Percentiles rank a stretch among this genome's conserved stretches.
Evolutionary conservation across 1,140 invertebrate species (phyloP).

Genomic region (Aphaenogaster floridana): DNA sequence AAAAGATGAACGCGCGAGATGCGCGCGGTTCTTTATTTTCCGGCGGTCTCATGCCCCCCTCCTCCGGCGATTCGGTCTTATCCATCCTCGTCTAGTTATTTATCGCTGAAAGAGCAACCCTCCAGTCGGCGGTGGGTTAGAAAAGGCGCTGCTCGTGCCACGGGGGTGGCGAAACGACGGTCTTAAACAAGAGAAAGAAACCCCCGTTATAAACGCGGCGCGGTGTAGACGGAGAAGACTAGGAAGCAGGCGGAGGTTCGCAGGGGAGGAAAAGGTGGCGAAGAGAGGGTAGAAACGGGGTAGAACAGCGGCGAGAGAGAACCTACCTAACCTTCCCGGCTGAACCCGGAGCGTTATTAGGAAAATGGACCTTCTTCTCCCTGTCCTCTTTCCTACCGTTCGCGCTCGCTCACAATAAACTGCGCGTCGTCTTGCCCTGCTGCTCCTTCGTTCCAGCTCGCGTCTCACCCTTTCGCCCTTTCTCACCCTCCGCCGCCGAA

Average conservation of each 20-base stretch:
- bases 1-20: slow-evolving; percentile 1
- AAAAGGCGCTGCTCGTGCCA: slow-evolving; percentile 44
- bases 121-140: background rate
- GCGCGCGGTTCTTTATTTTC: slow-evolving; percentile 49
- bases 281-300: background rate
- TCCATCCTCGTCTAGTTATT: slow-evolving; percentile 62
- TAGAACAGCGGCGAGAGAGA: slow-evolving; percentile 1
- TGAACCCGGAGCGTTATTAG: slow-evolving; percentile 74
- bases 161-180: slow-evolving; percentile 48
- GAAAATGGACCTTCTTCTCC: slow-evolving; percentile 73
- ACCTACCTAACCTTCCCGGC: slow-evolving; percentile 45
- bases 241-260: background rate
- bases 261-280: background rate
- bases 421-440: slow-evolving; percentile 37
- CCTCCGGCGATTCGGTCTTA: background rate
- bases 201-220: slow-evolving; percentile 26
- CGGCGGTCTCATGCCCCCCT: slow-evolving; percentile 7
- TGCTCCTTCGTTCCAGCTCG: slow-evolving; percentile 17
- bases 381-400: slow-evolving; percentile 43
- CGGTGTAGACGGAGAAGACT: background rate
- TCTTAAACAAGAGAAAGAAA: slow-evolving; percentile 65
- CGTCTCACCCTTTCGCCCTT: slow-evolving; percentile 31
- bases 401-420: slow-evolving; percentile 64
- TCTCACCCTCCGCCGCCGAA: slow-evolving; percentile 18
- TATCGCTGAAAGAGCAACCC: slow-evolving; percentile 53